A percentile compares a stretch with the other conserved stretches of the same genome.
phyloP scores from a whole-genome alignment of 2,888 invertebrate species.

The Drosophila mettleri region DNA sequence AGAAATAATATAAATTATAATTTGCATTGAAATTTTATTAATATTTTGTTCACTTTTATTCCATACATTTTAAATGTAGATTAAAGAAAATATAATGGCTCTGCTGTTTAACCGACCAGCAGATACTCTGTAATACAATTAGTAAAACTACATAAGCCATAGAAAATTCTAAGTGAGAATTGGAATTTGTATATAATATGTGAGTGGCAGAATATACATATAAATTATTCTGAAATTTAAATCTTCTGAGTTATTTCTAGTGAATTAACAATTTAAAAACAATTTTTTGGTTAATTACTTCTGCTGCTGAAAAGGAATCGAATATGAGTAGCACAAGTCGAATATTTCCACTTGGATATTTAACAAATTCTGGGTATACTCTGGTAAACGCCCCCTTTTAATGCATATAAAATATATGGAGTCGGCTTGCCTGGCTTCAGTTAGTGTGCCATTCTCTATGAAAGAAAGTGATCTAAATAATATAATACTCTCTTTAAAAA shows the following conservation, averaged over 20 bases:
- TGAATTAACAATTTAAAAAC: too few relatives aligned
- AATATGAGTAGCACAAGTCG: neutral
- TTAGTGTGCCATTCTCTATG: slow-evolving; percentile 20
- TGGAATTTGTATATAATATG: too few relatives aligned
- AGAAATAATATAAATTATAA: neutral
- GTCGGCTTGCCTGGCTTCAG: slow-evolving; percentile 13
- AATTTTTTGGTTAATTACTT: too few relatives aligned
- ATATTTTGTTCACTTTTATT: neutral
- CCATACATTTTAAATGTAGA: neutral
- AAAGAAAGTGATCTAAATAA: neutral
- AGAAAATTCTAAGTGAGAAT: too few relatives aligned
- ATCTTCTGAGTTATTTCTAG: too few relatives aligned
- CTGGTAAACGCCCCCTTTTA: slow-evolving; percentile 45
- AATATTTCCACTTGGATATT: neutral
- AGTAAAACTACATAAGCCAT: neutral
- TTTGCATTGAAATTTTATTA: neutral
- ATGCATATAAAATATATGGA: slow-evolving; percentile 40
- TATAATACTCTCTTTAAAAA: slow-evolving; percentile 9
- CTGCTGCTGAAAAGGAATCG: neutral
- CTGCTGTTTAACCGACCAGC: neutral
- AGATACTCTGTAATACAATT: neutral
- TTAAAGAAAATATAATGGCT: neutral
- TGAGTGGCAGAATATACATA: too few relatives aligned
- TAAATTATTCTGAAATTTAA: too few relatives aligned
- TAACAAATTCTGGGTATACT: neutral